Percentiles rank a stretch among this genome's conserved stretches.
These are phyloP conservation scores for Phasia obesa DNA, from an alignment of 2,888 invertebrate genomes.

Conservation along the genomic window DNA sequence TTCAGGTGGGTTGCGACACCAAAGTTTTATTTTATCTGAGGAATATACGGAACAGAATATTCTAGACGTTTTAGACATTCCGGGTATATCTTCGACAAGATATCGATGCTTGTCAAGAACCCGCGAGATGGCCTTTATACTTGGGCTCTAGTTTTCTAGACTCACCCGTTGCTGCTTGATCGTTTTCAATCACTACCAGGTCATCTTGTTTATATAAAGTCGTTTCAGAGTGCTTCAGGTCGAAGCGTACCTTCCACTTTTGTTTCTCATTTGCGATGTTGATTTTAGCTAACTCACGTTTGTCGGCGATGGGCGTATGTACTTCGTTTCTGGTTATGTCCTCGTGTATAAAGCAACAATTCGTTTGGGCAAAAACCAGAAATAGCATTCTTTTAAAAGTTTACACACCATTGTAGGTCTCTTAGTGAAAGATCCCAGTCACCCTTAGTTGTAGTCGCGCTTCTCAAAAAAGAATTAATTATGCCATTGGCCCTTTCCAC, in stretches of 20 bases:
- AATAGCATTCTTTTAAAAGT: constrained; percentile 7
- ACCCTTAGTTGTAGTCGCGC: not conserved
- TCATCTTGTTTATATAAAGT: constrained; percentile 41
- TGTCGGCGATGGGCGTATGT: too few species aligned
- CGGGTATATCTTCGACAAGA: not conserved
- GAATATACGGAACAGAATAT: not conserved
- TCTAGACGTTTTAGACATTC: not conserved
- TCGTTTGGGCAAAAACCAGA: not conserved
- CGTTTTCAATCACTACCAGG: constrained; percentile 47
- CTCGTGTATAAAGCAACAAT: too few species aligned
- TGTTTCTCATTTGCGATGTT: constrained; percentile 39
- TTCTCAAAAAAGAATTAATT: not conserved
- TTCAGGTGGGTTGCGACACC: not conserved
- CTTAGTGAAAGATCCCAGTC: constrained; percentile 29
- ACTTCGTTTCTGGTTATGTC: too few species aligned
- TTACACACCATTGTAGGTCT: constrained; percentile 9
- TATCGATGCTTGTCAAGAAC: not conserved
- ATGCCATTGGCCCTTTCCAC: constrained; percentile 8
- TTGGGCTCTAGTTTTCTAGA: not conserved
- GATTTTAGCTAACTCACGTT: too few species aligned
- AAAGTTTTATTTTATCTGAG: not conserved
- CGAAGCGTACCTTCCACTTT: constrained; percentile 47
- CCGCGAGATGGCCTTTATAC: not conserved
- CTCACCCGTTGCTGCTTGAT: constrained; percentile 4
- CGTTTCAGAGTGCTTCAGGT: constrained; percentile 32